Evolutionary conservation across 2,888 invertebrate species (phyloP).

Genomic region (Noctua fimbriata): DNA sequence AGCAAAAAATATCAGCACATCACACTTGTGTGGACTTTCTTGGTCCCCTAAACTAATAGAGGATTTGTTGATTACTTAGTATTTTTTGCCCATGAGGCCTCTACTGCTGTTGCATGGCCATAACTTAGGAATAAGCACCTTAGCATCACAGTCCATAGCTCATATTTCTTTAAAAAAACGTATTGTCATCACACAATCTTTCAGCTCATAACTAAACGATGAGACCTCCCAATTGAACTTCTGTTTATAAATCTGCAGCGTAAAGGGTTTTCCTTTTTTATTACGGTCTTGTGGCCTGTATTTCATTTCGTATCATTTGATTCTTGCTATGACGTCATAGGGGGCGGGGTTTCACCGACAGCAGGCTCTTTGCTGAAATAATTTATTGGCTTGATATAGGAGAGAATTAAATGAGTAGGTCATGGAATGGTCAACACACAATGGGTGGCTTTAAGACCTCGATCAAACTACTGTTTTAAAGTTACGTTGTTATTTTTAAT

Average conservation of each 20-base stretch:
- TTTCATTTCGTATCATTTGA: constrained; percentile 33
- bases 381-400: constrained; percentile 8
- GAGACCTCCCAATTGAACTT: neutral
- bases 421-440: neutral
- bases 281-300: constrained; percentile 28
- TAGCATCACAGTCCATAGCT: neutral
- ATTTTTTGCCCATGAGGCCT: no score
- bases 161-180: neutral
- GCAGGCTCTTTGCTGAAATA: constrained; percentile 11
- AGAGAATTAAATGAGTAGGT: neutral
- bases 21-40: no score
- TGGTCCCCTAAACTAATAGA: no score
- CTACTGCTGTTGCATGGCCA: no score
- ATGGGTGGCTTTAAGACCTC: neutral
- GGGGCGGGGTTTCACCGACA: constrained; percentile 32
- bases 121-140: neutral
- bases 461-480: neutral
- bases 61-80: no score
- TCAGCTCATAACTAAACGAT: neutral
- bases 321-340: constrained; percentile 48
- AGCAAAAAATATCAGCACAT: no score
- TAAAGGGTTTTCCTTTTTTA: constrained; percentile 37
- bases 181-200: neutral
- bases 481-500: neutral
- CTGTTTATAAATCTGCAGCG: neutral